These are phyloP conservation scores for Chiloscyllium plagiosum DNA, from an alignment of 2,113 vertebrate species.

Conservation along the genomic window DNA sequence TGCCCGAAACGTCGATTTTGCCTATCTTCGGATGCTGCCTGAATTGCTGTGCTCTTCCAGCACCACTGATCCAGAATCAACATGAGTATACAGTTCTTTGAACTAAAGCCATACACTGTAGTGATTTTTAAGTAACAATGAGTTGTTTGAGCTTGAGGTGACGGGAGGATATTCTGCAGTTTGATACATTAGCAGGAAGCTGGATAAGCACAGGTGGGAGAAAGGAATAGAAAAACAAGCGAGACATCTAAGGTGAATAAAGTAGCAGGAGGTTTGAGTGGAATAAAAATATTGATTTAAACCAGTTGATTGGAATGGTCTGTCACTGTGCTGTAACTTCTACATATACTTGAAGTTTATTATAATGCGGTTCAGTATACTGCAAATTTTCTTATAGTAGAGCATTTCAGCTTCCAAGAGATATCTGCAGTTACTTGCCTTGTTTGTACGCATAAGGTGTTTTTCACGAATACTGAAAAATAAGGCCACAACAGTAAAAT, in stretches of 20 bases:
- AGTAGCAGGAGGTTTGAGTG: background rate
- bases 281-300: background rate
- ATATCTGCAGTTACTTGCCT: background rate
- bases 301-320: background rate
- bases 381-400: too few relatives aligned
- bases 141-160: background rate
- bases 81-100: background rate
- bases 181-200: background rate
- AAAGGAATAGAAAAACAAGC: background rate
- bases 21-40: too few relatives aligned
- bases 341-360: too few relatives aligned
- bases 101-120: background rate
- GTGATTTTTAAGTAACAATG: background rate
- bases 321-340: background rate
- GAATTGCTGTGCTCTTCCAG: too few relatives aligned
- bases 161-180: background rate
- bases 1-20: too few relatives aligned
- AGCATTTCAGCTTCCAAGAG: too few relatives aligned
- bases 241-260: background rate
- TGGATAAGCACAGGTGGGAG: background rate
- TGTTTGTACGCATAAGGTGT: background rate
- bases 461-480: background rate
- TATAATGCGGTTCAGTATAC: too few relatives aligned
- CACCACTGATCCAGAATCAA: too few relatives aligned
- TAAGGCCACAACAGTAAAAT: background rate